These are phyloP conservation scores for Rhagonycha lutea DNA, from an alignment of 2,888 invertebrate species.

Conservation along the genomic window DNA sequence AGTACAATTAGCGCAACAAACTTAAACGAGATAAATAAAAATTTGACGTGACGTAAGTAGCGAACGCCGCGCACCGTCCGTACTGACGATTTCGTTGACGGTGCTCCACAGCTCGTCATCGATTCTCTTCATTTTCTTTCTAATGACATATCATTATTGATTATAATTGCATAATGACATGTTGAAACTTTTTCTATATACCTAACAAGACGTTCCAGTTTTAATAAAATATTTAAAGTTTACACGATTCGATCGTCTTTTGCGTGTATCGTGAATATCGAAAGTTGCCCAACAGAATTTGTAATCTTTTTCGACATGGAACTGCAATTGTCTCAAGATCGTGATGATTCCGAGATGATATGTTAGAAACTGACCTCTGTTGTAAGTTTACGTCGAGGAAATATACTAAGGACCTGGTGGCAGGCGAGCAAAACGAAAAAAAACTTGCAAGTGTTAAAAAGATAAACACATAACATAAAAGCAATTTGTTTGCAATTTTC, in stretches of 20 bases:
- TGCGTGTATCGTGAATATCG: conserved; percentile 22
- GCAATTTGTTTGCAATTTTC: conserved; percentile 18
- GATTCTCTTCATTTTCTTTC: not conserved
- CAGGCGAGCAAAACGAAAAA: not conserved
- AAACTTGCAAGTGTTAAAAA: conserved; percentile 3
- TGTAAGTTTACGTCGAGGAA: not conserved
- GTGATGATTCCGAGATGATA: conserved; percentile 7
- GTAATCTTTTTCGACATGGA: conserved; percentile 15
- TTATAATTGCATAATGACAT: not conserved
- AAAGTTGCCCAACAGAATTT: conserved; percentile 22
- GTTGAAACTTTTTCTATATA: not conserved
- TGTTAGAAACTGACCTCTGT: conserved; percentile 3
- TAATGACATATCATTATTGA: not conserved
- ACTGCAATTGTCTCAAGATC: conserved; percentile 14
- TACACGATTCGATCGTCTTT: conserved; percentile 15
- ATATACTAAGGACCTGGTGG: not conserved
- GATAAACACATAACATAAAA: not conserved
- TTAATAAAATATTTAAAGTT: conserved; percentile 4
- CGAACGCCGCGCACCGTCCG: not conserved
- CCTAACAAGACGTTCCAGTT: conserved; percentile 6
- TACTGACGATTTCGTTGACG: not conserved
- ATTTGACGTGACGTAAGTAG: not conserved
- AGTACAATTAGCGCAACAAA: not conserved
- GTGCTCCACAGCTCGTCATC: not conserved
- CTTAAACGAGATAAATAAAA: not conserved